Percentiles rank a stretch among this genome's conserved stretches.
Conservation (phyloP, 2,888 invertebrate genomes). For the Gymnoscelis rufifasciata region DNA sequence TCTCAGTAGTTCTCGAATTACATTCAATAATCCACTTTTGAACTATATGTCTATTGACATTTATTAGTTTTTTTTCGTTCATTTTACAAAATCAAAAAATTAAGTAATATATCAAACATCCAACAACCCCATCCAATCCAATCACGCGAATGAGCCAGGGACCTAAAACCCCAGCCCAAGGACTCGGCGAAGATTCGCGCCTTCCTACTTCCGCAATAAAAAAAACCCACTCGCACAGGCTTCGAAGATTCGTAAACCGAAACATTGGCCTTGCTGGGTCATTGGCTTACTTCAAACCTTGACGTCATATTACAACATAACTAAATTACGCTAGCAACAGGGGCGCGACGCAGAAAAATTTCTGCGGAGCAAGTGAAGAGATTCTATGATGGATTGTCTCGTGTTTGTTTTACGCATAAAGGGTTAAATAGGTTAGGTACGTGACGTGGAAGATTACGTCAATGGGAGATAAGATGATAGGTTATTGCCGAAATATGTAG, state of each 20-base stretch:
- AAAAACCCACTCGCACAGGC: conserved; percentile 24
- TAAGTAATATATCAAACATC: too few species aligned
- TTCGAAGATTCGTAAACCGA: conserved; percentile 37
- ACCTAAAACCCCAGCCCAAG: conserved; percentile 27
- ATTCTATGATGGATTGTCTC: conserved; percentile 6
- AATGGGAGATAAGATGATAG: background rate
- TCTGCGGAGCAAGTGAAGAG: conserved; percentile 18
- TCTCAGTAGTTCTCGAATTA: too few species aligned
- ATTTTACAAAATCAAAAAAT: too few species aligned
- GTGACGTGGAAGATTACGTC: background rate
- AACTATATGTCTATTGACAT: too few species aligned
- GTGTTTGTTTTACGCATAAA: background rate
- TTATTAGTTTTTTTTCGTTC: too few species aligned
- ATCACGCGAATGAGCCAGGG: background rate
- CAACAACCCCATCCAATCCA: too few species aligned
- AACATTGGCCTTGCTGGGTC: conserved; percentile 61
- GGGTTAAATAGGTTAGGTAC: conserved; percentile 2
- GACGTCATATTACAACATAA: conserved; percentile 43
- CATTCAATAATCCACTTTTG: too few species aligned
- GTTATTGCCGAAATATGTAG: too few species aligned
- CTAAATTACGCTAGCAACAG: conserved; percentile 36
- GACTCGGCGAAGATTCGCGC: conserved; percentile 26
- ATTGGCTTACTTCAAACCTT: conserved; percentile 49
- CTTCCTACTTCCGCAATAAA: conserved; percentile 31
- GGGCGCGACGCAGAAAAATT: conserved; percentile 27